phyloP scores from a whole-genome alignment of 1,140 invertebrate genomes.

The Ooceraea biroi region DNA sequence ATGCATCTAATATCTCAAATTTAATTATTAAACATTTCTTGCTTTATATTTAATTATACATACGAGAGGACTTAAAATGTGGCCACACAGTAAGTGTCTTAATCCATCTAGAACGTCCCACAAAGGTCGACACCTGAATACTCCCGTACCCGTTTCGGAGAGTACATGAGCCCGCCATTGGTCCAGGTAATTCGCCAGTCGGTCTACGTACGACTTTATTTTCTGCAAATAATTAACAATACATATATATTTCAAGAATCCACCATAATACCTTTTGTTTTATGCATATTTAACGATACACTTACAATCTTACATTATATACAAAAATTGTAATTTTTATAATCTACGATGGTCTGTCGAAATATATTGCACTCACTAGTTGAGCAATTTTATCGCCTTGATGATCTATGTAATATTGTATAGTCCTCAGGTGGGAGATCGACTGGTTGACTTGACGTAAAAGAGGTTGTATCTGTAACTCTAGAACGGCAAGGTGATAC shows the following conservation, averaged over 20 bases:
- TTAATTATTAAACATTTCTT: conserved; percentile 1
- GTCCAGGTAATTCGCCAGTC: conserved; percentile 89
- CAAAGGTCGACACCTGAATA: conserved; percentile 90
- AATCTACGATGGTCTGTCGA: background rate
- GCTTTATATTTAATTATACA: conserved; percentile 31
- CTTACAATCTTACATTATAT: no score
- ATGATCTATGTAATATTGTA: conserved; percentile 91
- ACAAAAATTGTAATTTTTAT: background rate
- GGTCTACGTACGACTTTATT: conserved; percentile 87
- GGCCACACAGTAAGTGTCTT: conserved; percentile 89
- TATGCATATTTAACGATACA: background rate
- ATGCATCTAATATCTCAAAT: background rate
- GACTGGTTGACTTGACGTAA: conserved; percentile 90
- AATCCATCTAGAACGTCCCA: conserved; percentile 90
- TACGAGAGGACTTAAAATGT: conserved; percentile 91
- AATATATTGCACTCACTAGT: conserved; percentile 82
- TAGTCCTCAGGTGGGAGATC: conserved; percentile 90
- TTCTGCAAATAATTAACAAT: conserved; percentile 86
- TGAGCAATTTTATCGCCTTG: conserved; percentile 91
- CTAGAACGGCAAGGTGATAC: conserved; percentile 91
- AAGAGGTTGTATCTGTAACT: conserved; percentile 90
- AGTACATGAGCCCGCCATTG: conserved; percentile 90
- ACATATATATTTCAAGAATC: conserved; percentile 15
- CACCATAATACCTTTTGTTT: background rate
- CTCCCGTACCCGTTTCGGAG: conserved; percentile 87